Evolutionary conservation across 2,797 vertebrate genomes (phyloP), one percentile per base, ranked within the genome.

Genomic region (Prunella strophiata): DNA sequence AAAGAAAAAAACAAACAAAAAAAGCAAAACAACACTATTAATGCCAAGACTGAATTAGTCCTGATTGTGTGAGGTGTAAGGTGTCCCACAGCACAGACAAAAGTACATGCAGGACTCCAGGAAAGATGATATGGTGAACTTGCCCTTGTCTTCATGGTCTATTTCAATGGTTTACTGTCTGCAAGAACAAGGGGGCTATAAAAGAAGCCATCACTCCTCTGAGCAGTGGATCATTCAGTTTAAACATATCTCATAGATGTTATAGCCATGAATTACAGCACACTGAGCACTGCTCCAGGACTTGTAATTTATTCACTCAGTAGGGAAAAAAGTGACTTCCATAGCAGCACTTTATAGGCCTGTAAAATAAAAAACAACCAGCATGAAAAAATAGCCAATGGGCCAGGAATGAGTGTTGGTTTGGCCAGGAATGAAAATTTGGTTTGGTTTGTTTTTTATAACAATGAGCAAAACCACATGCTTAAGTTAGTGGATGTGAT

Each of bases 281-380:
- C 29, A 68, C 14, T 3, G 3, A 75, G 21, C 17, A 21, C 45
- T 81, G 73, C 23, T 84, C 70, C 66, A 76, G 63, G 48, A 86
- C 45, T 27, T 68, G 70, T 32, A 78, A 78, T 94, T 91, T 90
- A 92, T 85, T 62, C 47, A 45, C 51, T 81, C 40, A 26, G 26
- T 4, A 50, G 23, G 23, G 51, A 42, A 74, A 91, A 87, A 72
- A 50, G 26, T 45, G 50, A 73, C n/a, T 82, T 74, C 47, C 40
- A 19, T 17, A 79, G 58, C 51, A 78, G 55, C 32, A 77, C 36
- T 51, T 45, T 76, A 87, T 72, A 83, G 61, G 58, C 26, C 66
- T 85, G 32, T 62, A 89, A 88, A 94, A 85, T 70, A 54, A 86
- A 78, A 89, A 95, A 45, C 54, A 81, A 40, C 16, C 59, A 79